Percentiles rank a stretch among this genome's conserved stretches.
These are phyloP conservation scores for Bombus vancouverensis DNA, from an alignment of 1,140 invertebrate species.

Conservation along the genomic window DNA sequence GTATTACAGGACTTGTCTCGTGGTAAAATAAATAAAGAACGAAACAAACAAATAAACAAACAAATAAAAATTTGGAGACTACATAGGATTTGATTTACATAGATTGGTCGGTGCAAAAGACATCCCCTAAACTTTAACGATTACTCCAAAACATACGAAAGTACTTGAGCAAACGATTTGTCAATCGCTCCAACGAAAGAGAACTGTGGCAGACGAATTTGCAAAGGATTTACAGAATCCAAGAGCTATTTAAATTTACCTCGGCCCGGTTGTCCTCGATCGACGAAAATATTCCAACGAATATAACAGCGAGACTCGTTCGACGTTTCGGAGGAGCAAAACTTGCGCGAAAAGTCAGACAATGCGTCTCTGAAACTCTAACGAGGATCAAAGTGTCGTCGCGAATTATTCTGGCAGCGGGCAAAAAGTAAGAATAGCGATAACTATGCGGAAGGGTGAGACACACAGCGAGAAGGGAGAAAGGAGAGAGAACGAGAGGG, in stretches of 20 bases:
- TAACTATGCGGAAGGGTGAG: neutral
- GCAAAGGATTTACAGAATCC: neutral
- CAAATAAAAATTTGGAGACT: too few species aligned
- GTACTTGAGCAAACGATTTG: neutral
- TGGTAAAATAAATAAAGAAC: too few species aligned
- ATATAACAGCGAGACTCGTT: neutral
- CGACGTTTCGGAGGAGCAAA: neutral
- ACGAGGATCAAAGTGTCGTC: constrained; percentile 26
- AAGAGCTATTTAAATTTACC: neutral
- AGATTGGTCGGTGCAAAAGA: too few species aligned
- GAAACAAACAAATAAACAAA: too few species aligned
- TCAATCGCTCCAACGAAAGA: neutral
- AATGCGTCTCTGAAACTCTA: constrained; percentile 8
- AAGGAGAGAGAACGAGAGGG: neutral
- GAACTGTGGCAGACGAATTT: neutral
- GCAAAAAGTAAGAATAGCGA: constrained; percentile 29
- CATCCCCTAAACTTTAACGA: neutral
- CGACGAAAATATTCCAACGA: neutral
- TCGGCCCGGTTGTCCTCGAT: neutral
- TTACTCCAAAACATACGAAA: neutral
- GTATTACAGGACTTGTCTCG: too few species aligned
- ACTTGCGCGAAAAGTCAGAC: neutral
- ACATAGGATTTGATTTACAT: too few species aligned
- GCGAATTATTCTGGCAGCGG: constrained; percentile 23
- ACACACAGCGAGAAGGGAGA: neutral